Conservation (phyloP, 1,140 invertebrate genomes). For the Tetraneura akinire region DNA sequence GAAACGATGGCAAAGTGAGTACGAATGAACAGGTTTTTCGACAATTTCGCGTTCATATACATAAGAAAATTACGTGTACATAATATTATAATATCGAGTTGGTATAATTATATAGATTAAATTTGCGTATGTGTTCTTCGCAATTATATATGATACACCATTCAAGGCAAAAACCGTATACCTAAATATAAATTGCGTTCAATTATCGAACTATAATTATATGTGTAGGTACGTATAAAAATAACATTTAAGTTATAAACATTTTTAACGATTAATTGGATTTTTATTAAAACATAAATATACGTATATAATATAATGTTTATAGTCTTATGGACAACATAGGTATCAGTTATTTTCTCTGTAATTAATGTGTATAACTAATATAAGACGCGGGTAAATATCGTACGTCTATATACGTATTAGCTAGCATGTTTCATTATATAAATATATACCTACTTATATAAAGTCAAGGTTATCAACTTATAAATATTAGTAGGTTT, state of each 20-base stretch:
- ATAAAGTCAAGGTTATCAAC: too few species aligned
- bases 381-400: not conserved
- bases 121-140: conserved; percentile 25
- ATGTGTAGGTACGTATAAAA: not conserved
- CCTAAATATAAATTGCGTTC: not conserved
- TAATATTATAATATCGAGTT: not conserved
- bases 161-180: not conserved
- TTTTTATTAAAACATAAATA: not conserved
- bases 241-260: too few species aligned
- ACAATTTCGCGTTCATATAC: conserved; percentile 3
- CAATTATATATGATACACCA: not conserved
- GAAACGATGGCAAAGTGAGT: conserved; percentile 11
- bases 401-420: not conserved
- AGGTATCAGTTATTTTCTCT: not conserved
- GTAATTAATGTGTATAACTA: too few species aligned
- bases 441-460: too few species aligned
- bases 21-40: conserved; percentile 40
- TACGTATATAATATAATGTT: too few species aligned
- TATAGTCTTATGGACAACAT: too few species aligned
- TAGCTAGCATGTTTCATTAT: too few species aligned
- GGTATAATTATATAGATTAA: conserved; percentile 21
- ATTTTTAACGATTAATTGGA: not conserved
- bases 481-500: too few species aligned
- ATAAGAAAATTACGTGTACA: not conserved
- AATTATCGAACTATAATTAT: too few species aligned